phyloP scores from a whole-genome alignment of 2,113 vertebrate genomes.

The Xenopus laevis region DNA sequence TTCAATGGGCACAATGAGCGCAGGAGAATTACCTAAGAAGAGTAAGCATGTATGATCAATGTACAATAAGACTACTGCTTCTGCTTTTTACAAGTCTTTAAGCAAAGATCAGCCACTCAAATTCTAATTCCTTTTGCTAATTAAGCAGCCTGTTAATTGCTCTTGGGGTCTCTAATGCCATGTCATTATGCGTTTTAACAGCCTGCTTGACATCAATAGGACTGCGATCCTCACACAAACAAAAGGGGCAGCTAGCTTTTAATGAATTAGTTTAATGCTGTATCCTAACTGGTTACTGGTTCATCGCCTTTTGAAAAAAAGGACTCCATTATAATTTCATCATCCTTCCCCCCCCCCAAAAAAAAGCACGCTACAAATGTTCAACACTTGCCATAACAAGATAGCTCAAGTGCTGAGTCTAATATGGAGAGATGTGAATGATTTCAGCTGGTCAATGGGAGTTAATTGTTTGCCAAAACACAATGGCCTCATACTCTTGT shows the following conservation, averaged over 20 bases:
- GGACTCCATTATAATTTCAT: conserved; percentile 56
- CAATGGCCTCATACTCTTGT: neutral
- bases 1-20: conserved; percentile 60
- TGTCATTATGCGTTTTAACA: conserved; percentile 80
- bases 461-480: conserved; percentile 8
- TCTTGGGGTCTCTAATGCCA: conserved; percentile 79
- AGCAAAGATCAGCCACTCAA: conserved; percentile 77
- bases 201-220: conserved; percentile 76
- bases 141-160: conserved; percentile 96
- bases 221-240: conserved; percentile 68
- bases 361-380: conserved; percentile 32
- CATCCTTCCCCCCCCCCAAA: conserved; percentile 42
- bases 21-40: conserved; percentile 65
- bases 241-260: conserved; percentile 71
- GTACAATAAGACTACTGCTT: conserved; percentile 75
- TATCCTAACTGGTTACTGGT: conserved; percentile 54
- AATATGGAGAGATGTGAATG: neutral
- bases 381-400: conserved; percentile 31
- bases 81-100: conserved; percentile 66
- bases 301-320: conserved; percentile 56
- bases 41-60: conserved; percentile 69
- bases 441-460: neutral
- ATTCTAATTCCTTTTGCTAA: conserved; percentile 85
- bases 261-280: conserved; percentile 60
- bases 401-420: conserved; percentile 7